phyloP scores from a whole-genome alignment of 2,797 vertebrate species.

The Mormyrus proboscirostris region DNA sequence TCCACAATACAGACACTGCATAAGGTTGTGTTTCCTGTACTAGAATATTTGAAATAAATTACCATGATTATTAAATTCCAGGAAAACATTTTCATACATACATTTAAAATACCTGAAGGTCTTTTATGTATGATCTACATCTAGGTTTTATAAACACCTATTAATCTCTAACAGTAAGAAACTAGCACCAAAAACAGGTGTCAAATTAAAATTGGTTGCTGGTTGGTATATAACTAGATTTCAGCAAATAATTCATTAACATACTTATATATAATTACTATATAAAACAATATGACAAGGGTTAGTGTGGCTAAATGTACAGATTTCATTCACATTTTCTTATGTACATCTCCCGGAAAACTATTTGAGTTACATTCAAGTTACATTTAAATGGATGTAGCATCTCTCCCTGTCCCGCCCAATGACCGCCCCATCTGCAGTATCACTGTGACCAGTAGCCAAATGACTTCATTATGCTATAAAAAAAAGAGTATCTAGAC shows the following conservation, averaged over 20 bases:
- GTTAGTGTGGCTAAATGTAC: background rate
- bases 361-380: background rate
- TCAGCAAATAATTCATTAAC: background rate
- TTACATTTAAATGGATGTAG: background rate
- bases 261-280: background rate
- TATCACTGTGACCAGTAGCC: background rate
- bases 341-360: background rate
- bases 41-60: background rate
- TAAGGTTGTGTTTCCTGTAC: background rate
- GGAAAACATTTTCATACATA: background rate
- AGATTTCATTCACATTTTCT: background rate
- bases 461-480: background rate
- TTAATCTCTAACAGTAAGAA: background rate
- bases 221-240: background rate
- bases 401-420: background rate
- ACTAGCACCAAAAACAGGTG: background rate
- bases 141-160: background rate
- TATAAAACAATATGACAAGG: background rate
- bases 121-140: background rate
- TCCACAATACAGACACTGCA: background rate
- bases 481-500: background rate
- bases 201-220: background rate
- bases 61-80: background rate
- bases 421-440: background rate
- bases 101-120: background rate